Evolutionary conservation across 2,113 vertebrate genomes (phyloP).

Genomic region (Lontra canadensis): DNA sequence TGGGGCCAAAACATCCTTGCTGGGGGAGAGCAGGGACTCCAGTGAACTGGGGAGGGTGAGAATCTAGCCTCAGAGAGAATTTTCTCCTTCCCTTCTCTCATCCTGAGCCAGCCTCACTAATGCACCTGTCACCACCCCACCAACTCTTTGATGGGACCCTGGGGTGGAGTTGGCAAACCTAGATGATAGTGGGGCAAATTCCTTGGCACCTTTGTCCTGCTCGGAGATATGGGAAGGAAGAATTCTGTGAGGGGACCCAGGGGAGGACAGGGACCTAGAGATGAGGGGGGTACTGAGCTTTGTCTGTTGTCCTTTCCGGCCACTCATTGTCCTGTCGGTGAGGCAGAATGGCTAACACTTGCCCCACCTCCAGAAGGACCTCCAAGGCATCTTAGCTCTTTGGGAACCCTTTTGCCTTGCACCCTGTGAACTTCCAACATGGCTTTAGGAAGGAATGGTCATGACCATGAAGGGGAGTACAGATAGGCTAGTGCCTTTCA

Average conservation of each 20-base stretch:
- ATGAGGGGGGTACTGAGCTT: background rate
- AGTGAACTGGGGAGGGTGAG: background rate
- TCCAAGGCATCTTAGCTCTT: background rate
- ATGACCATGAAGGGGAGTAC: background rate
- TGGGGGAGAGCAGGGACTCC: background rate
- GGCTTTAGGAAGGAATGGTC: background rate
- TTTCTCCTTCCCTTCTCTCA: background rate
- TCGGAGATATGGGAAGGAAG: background rate
- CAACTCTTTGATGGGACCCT: background rate
- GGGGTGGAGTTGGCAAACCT: background rate
- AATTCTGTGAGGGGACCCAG: background rate
- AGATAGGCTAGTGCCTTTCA: background rate
- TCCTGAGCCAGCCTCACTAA: background rate
- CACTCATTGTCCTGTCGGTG: background rate
- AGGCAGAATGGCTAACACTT: background rate
- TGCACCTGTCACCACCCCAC: accelerated
- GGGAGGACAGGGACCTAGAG: background rate
- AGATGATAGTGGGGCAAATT: background rate
- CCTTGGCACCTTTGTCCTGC: background rate
- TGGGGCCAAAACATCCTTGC: background rate
- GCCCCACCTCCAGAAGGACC: background rate
- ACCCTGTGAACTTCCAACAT: background rate
- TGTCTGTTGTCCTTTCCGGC: background rate
- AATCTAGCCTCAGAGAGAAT: background rate
- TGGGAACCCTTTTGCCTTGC: background rate